phyloP scores from a whole-genome alignment of 35 echinoderm and acorn worm species.

The Heliocidaris erythrogramma region DNA sequence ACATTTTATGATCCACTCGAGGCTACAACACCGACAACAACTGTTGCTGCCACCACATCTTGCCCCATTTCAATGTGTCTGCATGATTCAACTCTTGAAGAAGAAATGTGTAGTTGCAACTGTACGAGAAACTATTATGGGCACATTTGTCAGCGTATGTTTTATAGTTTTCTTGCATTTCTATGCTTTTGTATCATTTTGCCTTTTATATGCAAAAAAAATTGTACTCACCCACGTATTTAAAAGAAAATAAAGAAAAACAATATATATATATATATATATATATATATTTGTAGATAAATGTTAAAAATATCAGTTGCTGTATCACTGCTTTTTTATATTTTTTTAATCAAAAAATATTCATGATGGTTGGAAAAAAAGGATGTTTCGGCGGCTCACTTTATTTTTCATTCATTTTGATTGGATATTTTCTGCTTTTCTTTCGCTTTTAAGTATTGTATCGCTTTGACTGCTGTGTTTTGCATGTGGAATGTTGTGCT shows the following conservation, averaged over 20 bases:
- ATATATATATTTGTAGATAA: too few species aligned
- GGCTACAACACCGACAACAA: not conserved
- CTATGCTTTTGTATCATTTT: not conserved
- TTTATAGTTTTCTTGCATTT: not conserved
- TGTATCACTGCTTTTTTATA: not conserved
- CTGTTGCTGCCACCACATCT: not conserved
- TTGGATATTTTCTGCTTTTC: too few species aligned
- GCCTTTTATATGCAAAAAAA: not conserved
- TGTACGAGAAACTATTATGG: conserved; percentile 51
- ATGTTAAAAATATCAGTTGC: not conserved
- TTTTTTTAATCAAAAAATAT: not conserved
- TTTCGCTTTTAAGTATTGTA: too few species aligned
- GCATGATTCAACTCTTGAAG: not conserved
- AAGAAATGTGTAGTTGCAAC: conserved; percentile 51
- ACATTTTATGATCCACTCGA: conserved; percentile 4
- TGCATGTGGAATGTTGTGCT: too few species aligned
- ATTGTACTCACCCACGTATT: not conserved
- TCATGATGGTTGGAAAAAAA: too few species aligned
- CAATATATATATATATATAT: not conserved
- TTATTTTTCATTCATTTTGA: too few species aligned
- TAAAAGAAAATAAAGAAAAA: not conserved
- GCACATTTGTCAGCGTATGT: conserved; percentile 51
- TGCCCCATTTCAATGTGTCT: conserved; percentile 1
- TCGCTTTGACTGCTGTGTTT: too few species aligned
- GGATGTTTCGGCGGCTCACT: too few species aligned